These are phyloP conservation scores for Thelaira solivaga DNA, from an alignment of 2,888 invertebrate species.

Conservation along the genomic window DNA sequence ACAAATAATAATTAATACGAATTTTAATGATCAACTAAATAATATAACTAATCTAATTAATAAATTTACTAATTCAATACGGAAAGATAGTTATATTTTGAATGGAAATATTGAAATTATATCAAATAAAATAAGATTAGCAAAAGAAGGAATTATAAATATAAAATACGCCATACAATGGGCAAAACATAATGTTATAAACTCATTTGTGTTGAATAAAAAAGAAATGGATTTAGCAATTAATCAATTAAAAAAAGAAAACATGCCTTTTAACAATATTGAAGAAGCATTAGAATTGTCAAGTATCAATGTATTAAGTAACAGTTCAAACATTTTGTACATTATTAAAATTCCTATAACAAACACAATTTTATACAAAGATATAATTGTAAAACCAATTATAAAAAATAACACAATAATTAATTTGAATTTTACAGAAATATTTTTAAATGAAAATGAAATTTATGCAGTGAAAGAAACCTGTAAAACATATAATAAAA, in stretches of 20 bases:
- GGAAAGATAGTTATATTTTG: neutral
- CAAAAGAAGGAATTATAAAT: slow-evolving; percentile 8
- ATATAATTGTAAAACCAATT: neutral
- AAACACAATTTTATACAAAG: neutral
- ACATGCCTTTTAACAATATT: neutral
- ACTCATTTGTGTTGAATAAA: slow-evolving; percentile 9
- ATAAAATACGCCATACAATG: slow-evolving; percentile 14
- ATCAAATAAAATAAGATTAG: neutral
- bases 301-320: neutral
- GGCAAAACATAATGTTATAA: slow-evolving; percentile 3
- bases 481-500: neutral
- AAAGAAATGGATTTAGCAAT: neutral
- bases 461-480: neutral
- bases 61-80: neutral
- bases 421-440: slow-evolving; percentile 10
- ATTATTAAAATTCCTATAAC: neutral
- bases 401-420: slow-evolving; percentile 5
- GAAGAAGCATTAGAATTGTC: neutral
- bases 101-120: neutral
- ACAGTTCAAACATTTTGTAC: neutral
- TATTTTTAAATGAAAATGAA: neutral
- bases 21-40: neutral
- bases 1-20: neutral
- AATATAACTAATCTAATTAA: neutral
- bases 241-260: neutral